These are phyloP conservation scores for Caenorhabditis elegans DNA, from an alignment of 1,140 invertebrate species.

Conservation along the genomic window DNA sequence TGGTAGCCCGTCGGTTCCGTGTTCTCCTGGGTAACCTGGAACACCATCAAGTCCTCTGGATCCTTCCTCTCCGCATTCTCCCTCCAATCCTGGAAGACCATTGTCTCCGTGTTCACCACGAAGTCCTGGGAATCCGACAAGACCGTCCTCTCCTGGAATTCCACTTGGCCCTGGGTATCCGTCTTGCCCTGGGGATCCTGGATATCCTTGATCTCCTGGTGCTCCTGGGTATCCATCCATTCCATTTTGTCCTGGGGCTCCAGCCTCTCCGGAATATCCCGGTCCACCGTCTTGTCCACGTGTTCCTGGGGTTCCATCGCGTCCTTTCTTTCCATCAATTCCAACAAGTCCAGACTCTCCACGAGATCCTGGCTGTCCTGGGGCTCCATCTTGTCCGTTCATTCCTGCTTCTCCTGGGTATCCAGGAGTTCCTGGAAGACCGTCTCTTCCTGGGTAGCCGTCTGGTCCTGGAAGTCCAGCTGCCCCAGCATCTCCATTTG, in stretches of 20 bases:
- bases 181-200: slow-evolving; percentile 27
- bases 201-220: slow-evolving; percentile 35
- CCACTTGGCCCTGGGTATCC: slow-evolving; percentile 45
- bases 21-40: slow-evolving; percentile 40
- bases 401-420: slow-evolving; percentile 43
- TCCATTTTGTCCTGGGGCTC: slow-evolving; percentile 45
- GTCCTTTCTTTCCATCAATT: slow-evolving; percentile 49
- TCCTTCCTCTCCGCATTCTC: slow-evolving; percentile 46
- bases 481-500: slow-evolving; percentile 45
- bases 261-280: slow-evolving; percentile 39
- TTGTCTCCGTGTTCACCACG: slow-evolving; percentile 43
- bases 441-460: slow-evolving; percentile 45
- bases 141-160: slow-evolving; percentile 41
- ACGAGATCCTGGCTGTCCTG: slow-evolving; percentile 29
- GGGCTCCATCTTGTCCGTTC: slow-evolving; percentile 32
- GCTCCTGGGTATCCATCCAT: slow-evolving; percentile 33
- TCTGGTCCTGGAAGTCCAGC: slow-evolving; percentile 45
- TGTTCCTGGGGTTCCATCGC: slow-evolving; percentile 37
- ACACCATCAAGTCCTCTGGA: slow-evolving; percentile 12
- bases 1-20: slow-evolving; percentile 39
- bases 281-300: slow-evolving; percentile 36
- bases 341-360: slow-evolving; percentile 44
- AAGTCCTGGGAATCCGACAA: slow-evolving; percentile 50
- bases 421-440: slow-evolving; percentile 50
- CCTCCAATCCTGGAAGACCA: slow-evolving; percentile 47